Base-by-base conservation (phyloP, 2,113 vertebrate genomes). In the Lampris incognitus region DNA sequence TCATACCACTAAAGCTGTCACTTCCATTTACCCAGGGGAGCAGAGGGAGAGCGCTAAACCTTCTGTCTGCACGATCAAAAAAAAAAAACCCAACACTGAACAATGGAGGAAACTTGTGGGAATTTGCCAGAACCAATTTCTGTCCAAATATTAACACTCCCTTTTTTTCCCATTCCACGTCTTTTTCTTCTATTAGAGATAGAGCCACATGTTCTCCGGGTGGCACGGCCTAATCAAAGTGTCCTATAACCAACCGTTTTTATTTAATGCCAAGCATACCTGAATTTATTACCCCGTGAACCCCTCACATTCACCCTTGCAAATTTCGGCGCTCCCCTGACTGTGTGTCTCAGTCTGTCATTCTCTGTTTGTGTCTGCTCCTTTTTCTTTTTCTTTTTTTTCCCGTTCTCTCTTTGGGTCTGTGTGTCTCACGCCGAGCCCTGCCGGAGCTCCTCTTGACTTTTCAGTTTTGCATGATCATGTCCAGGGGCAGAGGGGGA, bases 401-500 rank as follows among this genome's bases (percentile, higher is more conserved):
- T 24, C 58, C 38, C 58, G 9, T 38, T 44, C 46, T 63, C 38
- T 52, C 3, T 61, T 48, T 66, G n/a, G 63, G 42, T 42, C 44
- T 6, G 5, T 39, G 38, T 60, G 36, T 70, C 72, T 82, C 72
- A 76, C 52, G 83, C 61, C 60, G 69, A 69, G 41, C 6, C 24
- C 82, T 75, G 60, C 64, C 50, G 75, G 61, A 63, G 57, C 69
- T 78, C 74, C 39, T 78, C 60, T 67, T 82, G 64, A 90, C 81
- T 89, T 87, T 79, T 84, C 52, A 9, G 69, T 83, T 87, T 70
- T 83, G 72, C 77, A 75, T 72, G 69, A 75, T 76, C 58, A 46
- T 86, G 83, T 90, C 91, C 81, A 87, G 79, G 84, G 87, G 92
- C 89, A 81, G 76, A 84, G 77, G 82, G 78, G 80, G 86, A 87